Evolutionary conservation across 35 echinoderm and acorn worm species (phyloP), one percentile per base, ranked within the genome.

Genomic region (Hemicentrotus pulcherrimus): DNA sequence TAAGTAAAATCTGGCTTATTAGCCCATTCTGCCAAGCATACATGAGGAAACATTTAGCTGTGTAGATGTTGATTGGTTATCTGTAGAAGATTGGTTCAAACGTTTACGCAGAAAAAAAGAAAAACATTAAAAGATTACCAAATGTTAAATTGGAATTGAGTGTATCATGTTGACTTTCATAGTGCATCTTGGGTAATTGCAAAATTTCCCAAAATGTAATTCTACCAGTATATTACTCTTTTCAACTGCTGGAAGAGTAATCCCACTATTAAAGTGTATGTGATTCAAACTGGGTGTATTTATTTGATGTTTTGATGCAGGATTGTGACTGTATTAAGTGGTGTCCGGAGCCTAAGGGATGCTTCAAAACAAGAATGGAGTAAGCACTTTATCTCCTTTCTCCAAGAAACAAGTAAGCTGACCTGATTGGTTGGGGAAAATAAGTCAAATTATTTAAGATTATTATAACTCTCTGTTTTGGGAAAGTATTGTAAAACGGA

Each of bases 381-480:
- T 97, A 97, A 86, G 94, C 98, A 48, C 96, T 99, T 28, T 99
- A 99, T 95, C 48, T 99, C 31, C 91, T 99, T 22, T 99, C 98
- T 88, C 98, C 98, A 46, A 94, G 94, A 71, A 99, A 99, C 86
- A 97, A 91, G 98, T 99, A 94, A 96, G 96, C 86, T 47, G 30
- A 61, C 32, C 13, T 22, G 5, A 78, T 78, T 55, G 50, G 15
- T 78, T 78, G 22, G 28, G 65, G 2, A 78, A 78, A 22, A 6
- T 78, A 4, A 28, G 52, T 55, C 35, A 55, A 55, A 55, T 55
- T 15, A 55, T 10, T 55, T 10, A 55, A 41, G 35, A 41, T 41
- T 55, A 55, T 55, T 55, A 10, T 14, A 55, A 55, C 15, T 55
- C 50, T 55, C 7, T 11, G 9, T 55, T 55, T 55, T 10, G 50